Evolutionary conservation across 1,140 invertebrate genomes (phyloP), one percentile per base, ranked within the genome.

Genomic region (Drosophila obscura): DNA sequence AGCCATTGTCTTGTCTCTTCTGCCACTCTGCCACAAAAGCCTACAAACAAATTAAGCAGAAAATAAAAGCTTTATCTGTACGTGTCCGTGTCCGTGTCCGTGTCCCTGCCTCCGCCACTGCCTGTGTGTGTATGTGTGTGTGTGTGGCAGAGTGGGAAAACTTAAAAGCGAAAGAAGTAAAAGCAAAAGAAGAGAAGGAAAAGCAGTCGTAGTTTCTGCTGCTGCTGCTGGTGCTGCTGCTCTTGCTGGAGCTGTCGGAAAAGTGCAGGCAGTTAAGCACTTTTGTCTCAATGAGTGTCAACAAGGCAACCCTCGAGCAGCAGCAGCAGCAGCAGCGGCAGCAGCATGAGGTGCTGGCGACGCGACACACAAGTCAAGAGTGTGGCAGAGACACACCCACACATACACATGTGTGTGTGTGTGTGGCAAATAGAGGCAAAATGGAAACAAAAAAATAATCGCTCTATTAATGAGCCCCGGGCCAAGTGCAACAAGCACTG

Each of bases 261-360:
- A 88, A 87, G 83, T 87, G 84, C 83, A 77, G 62, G 75, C 83
- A 83, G 83, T 87, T 88, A 88, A 88, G 83, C 76, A 88, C 83
- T 88, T 88, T 88, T 88, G 84, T 88, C 83, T 88, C 84, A 83
- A 88, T 88, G 83, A 88, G 83, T 88, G 80, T 83, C 83, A 88
- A 88, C 83, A 88, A 88, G 76, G 64, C 61, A 68, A 72, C 51
- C 76, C 52, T 15, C 26, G 26, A 58, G 13, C 16, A 71, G 57
- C 41, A 51, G 55, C 44, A 13, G 35, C 26, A 28, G 26, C 26
- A 19, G 19, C 16, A 6, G 26, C 26, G 5, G 4, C 26, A 5
- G 26, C 5, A 28, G 26, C 44, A 69, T 63, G 63, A 67, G 63
- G 26, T 28, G 26, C 51, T 52, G 57, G 43, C 43, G 60, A 77